Percentiles rank a stretch among this genome's conserved stretches.
Evolutionary conservation across 2,888 invertebrate genomes (phyloP).

Genomic region (Dicyrtomina minuta): DNA sequence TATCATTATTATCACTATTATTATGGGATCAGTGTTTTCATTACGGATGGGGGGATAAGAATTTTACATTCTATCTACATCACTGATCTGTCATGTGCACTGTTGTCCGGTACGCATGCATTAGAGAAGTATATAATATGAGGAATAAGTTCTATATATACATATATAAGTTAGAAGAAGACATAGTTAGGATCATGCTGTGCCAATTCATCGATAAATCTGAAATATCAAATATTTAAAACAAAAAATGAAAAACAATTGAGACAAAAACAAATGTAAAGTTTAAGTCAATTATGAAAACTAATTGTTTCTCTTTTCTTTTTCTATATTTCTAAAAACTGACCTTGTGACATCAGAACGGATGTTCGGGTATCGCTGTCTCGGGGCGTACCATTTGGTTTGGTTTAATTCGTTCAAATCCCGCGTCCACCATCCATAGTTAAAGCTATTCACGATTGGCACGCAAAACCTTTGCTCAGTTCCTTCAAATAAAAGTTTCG

Average conservation of each 20-base stretch:
- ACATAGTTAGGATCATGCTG: constrained; percentile 46
- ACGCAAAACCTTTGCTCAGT: constrained; percentile 46
- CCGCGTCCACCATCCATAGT: constrained; percentile 50
- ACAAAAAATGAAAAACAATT: not conserved
- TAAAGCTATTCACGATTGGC: constrained; percentile 42
- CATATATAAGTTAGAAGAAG: constrained; percentile 47
- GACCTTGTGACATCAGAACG: constrained; percentile 50
- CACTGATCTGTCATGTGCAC: no score
- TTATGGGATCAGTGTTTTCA: no score
- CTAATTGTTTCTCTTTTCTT: not conserved
- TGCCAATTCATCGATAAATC: constrained; percentile 50
- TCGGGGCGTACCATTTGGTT: constrained; percentile 44
- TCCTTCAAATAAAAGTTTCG: no score
- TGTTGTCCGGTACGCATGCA: no score
- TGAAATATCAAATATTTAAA: constrained; percentile 26
- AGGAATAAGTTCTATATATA: no score
- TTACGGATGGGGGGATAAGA: no score
- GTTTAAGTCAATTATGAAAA: not conserved
- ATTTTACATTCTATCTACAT: no score
- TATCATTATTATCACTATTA: no score
- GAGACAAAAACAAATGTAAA: not conserved
- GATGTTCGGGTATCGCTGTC: constrained; percentile 44
- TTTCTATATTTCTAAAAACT: no score
- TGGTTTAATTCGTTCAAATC: constrained; percentile 41
- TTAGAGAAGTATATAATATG: no score